These are phyloP conservation scores for Amblyjoppa fuscipennis DNA, from an alignment of 2,888 invertebrate genomes.

Conservation along the genomic window DNA sequence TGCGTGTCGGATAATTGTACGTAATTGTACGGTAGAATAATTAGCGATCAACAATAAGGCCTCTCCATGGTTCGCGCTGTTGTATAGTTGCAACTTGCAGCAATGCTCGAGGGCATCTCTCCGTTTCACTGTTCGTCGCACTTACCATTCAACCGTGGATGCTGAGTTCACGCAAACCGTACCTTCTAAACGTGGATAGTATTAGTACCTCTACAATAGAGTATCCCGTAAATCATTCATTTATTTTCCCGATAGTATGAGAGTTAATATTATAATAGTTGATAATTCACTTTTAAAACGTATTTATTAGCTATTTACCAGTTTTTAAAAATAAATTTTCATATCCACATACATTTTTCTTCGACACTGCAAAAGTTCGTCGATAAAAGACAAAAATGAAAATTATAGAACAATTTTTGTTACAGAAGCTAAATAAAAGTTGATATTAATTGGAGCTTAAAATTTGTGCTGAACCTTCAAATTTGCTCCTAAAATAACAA, in stretches of 20 bases:
- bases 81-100: conserved; percentile 13
- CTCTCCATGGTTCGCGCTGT: conserved; percentile 29
- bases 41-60: conserved; percentile 84
- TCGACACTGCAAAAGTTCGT: too few relatives aligned
- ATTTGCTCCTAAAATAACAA: background rate
- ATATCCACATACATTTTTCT: too few relatives aligned
- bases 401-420: too few relatives aligned
- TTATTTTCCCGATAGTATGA: background rate
- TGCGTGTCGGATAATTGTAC: conserved; percentile 83
- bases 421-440: too few relatives aligned
- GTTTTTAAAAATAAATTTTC: background rate
- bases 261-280: background rate
- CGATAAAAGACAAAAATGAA: too few relatives aligned
- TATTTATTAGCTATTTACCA: background rate
- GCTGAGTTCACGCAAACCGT: conserved; percentile 8
- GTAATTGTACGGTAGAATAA: conserved; percentile 83
- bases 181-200: background rate
- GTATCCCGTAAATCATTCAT: background rate
- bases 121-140: conserved; percentile 12
- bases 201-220: conserved; percentile 3
- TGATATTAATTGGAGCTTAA: too few relatives aligned
- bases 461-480: too few relatives aligned
- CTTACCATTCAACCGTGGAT: conserved; percentile 26
- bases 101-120: conserved; percentile 32
- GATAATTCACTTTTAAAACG: background rate